Evolutionary conservation across 2,797 vertebrate species (phyloP).

Genomic region (Pseudopleuronectes americanus): DNA sequence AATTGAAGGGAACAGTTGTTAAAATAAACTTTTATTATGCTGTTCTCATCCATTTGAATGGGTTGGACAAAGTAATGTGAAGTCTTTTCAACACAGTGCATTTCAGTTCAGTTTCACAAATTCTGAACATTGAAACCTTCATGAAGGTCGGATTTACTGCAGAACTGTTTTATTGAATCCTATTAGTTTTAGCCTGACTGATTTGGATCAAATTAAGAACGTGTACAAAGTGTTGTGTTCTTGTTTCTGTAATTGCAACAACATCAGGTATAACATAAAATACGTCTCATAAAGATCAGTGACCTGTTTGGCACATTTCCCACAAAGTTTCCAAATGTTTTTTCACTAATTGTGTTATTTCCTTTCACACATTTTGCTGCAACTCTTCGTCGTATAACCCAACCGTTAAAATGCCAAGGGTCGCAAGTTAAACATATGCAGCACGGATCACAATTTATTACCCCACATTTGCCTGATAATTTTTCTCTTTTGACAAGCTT

Average conservation of each 20-base stretch:
- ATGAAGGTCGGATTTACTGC: not conserved
- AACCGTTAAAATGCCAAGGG: conserved; percentile 91
- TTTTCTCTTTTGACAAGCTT: conserved; percentile 95
- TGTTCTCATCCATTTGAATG: too few relatives aligned
- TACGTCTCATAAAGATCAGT: conserved; percentile 29
- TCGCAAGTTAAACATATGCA: conserved; percentile 95
- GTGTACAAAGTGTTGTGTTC: not conserved
- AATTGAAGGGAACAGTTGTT: too few relatives aligned
- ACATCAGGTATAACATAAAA: not conserved
- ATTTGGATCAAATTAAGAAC: not conserved
- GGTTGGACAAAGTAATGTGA: too few relatives aligned
- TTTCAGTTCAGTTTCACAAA: not conserved
- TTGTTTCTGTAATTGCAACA: not conserved
- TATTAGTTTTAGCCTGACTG: too few relatives aligned
- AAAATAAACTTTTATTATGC: too few relatives aligned
- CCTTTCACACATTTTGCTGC: conserved; percentile 63
- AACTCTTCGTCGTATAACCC: conserved; percentile 86
- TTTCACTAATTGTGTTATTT: conserved; percentile 61
- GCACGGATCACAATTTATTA: conserved; percentile 95
- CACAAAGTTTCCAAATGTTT: conserved; percentile 55
- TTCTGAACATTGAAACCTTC: too few relatives aligned
- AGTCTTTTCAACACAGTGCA: too few relatives aligned
- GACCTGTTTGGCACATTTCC: conserved; percentile 43
- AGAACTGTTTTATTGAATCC: too few relatives aligned
- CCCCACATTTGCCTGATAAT: conserved; percentile 91